Base-by-base conservation (phyloP, 2,797 vertebrate species). In the Danio tinwini region DNA sequence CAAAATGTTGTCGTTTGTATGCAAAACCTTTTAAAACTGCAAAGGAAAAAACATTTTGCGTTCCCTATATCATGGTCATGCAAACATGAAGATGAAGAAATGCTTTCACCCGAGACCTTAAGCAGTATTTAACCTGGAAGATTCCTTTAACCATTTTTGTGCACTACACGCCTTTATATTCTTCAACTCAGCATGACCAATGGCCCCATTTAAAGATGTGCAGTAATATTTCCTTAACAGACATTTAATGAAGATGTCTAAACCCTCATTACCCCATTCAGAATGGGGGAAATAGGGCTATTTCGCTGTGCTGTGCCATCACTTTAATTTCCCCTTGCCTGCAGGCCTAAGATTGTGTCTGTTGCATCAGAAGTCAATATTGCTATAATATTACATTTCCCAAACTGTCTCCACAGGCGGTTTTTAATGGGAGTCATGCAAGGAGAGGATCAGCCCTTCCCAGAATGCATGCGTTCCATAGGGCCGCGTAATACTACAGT, bases 161-260 rank as follows among this genome's bases (percentile, higher is more conserved):
- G n/a, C 58, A 37, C 58, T 64, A 9, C 45, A 40, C 39, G 39
- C 58, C 49, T 72, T 72, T 39, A 42, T 55, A 29, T 55, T 64
- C 49, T 21, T 21, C 8, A 61, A 40, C 76, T 81, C 89, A 88
- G 92, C 92, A 92, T 94, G 92, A 93, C 93, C 93, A 93, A 93
- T 93, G 89, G 83, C 91, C 88, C 91, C 93, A 92, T 87, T 89
- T 91, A 92, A 92, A 93, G 91, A 87, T 84, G 85, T 91, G 89
- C 86, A 89, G 86, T 94, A 94, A 94, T 93, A 90, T 59, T 90
- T 92, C 88, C 93, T 94, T 93, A 94, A 94, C 91, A 93, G 92
- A 94, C 94, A 90, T 94, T 92, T 93, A 95, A 94, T 95, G 92
- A 94, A 94, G 91, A 93, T 92, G 91, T 93, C 93, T 93, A 93